These are phyloP conservation scores for Chelonus insularis DNA, from an alignment of 1,140 invertebrate species.

Conservation along the genomic window DNA sequence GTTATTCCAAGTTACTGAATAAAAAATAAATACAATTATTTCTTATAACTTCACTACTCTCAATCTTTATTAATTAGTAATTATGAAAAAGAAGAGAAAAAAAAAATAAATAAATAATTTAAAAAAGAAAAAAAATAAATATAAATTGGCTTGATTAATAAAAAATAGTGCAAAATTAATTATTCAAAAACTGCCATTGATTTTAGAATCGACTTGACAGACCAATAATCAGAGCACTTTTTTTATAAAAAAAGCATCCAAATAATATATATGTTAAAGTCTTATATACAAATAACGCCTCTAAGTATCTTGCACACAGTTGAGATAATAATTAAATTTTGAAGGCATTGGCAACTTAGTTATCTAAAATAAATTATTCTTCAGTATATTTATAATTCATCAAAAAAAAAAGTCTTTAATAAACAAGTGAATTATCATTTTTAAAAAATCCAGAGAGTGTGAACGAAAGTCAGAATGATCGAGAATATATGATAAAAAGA, in stretches of 20 bases:
- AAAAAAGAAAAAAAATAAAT: too few relatives aligned
- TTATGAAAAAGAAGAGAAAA: too few relatives aligned
- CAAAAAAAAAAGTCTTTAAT: constrained; percentile 5
- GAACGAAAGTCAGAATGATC: not conserved
- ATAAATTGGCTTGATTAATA: too few relatives aligned
- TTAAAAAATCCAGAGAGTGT: constrained; percentile 1
- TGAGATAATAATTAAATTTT: constrained; percentile 40
- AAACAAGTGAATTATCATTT: not conserved
- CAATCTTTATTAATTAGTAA: too few relatives aligned
- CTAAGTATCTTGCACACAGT: constrained; percentile 44
- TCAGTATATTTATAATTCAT: constrained; percentile 12
- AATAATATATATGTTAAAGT: constrained; percentile 17
- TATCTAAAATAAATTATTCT: constrained; percentile 26
- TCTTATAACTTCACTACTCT: too few relatives aligned
- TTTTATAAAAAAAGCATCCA: not conserved
- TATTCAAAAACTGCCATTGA: constrained; percentile 33
- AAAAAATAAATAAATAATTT: too few relatives aligned
- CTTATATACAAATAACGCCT: constrained; percentile 33
- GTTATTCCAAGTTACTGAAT: too few relatives aligned
- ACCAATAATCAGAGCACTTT: constrained; percentile 6
- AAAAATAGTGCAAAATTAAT: not conserved
- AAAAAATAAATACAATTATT: too few relatives aligned
- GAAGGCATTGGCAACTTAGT: constrained; percentile 52
- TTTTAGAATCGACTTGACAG: too few relatives aligned
- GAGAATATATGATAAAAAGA: constrained; percentile 16